These are phyloP conservation scores for Apaloderma vittatum DNA, from an alignment of 2,113 vertebrate species.

Conservation along the genomic window DNA sequence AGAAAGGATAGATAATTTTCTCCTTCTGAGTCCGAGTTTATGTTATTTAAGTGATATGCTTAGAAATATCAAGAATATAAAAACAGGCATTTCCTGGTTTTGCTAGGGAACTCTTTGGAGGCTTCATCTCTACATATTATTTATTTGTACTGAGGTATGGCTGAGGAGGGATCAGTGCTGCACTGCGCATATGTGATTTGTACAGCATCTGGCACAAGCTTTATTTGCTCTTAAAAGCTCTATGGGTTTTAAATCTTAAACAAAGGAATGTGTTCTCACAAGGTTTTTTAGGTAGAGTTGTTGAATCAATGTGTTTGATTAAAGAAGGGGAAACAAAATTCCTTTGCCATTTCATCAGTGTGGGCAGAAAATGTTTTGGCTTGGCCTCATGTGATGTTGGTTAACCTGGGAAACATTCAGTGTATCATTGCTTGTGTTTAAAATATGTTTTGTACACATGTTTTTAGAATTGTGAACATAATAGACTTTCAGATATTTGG, in stretches of 20 bases:
- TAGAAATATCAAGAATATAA: slow-evolving; percentile 42
- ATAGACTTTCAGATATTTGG: background rate
- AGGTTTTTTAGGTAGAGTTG: slow-evolving; percentile 26
- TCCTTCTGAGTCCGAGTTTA: background rate
- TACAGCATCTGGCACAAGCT: slow-evolving; percentile 26
- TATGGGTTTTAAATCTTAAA: slow-evolving; percentile 44
- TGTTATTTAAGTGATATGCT: background rate
- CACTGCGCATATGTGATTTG: background rate
- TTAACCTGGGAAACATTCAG: slow-evolving; percentile 4
- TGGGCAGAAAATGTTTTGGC: slow-evolving; percentile 19
- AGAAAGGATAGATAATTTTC: background rate
- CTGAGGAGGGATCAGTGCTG: background rate
- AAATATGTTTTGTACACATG: background rate
- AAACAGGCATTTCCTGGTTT: slow-evolving; percentile 29
- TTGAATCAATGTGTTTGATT: slow-evolving; percentile 33
- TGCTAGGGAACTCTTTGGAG: background rate
- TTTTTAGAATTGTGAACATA: background rate
- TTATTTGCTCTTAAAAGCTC: slow-evolving; percentile 60
- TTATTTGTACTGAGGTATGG: slow-evolving; percentile 34
- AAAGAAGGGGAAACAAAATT: slow-evolving; percentile 41
- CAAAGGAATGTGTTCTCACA: slow-evolving; percentile 47
- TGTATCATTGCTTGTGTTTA: background rate
- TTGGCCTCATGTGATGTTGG: background rate
- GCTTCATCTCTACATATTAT: background rate
- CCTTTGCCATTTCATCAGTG: slow-evolving; percentile 18